Conservation (phyloP, 2,113 vertebrate genomes). For the Indicator indicator region DNA sequence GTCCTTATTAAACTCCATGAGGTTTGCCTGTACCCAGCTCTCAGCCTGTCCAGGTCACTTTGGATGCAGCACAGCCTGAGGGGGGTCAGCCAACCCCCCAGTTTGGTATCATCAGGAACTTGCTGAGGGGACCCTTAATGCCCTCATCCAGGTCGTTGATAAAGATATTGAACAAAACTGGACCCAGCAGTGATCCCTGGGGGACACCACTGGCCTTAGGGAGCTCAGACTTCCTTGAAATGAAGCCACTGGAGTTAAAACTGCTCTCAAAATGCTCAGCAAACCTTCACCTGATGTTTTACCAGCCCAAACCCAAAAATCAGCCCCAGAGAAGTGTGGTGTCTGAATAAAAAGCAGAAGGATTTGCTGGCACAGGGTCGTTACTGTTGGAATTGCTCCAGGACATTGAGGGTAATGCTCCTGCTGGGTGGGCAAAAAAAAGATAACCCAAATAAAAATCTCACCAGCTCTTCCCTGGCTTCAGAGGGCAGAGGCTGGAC, state of each 20-base stretch:
- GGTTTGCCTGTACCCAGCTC: too few relatives aligned
- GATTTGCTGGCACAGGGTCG: constrained; percentile 39
- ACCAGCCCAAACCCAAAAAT: background rate
- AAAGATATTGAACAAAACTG: too few relatives aligned
- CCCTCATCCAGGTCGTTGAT: too few relatives aligned
- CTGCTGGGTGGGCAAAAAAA: background rate
- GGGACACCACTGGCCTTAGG: background rate
- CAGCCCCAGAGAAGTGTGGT: background rate
- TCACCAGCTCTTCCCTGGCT: background rate
- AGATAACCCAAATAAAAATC: background rate
- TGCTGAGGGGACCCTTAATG: too few relatives aligned
- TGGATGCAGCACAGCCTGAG: too few relatives aligned
- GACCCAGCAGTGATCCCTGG: too few relatives aligned
- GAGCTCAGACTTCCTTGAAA: background rate
- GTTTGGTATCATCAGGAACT: too few relatives aligned
- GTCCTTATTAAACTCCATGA: too few relatives aligned
- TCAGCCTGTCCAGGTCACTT: too few relatives aligned
- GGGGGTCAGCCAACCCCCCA: too few relatives aligned
- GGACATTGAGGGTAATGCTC: background rate
- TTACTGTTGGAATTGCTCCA: constrained; percentile 43
- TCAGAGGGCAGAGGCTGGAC: background rate
- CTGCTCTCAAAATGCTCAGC: background rate
- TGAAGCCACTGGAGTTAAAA: background rate
- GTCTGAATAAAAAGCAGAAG: background rate
- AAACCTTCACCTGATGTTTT: background rate